A percentile compares a stretch with the other conserved stretches of the same genome.
phyloP scores from a whole-genome alignment of 1,140 invertebrate genomes.

The Drosophila paulistorum region DNA sequence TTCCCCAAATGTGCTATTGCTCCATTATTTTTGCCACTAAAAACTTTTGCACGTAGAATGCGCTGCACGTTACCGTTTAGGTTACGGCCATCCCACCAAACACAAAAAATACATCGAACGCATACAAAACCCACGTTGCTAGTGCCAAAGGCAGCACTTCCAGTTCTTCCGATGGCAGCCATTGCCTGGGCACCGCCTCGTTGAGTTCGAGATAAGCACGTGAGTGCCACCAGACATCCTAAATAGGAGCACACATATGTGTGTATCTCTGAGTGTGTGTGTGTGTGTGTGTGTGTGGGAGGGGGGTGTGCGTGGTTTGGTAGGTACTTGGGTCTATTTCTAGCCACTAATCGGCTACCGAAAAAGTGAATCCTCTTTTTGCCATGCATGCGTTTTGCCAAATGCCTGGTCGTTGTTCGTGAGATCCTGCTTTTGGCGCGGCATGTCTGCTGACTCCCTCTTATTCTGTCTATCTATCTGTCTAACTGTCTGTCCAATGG shows the following conservation, averaged over 20 bases:
- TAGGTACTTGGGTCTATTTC: neutral
- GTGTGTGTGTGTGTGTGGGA: neutral
- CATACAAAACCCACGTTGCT: constrained; percentile 22
- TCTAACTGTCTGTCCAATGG: constrained; percentile 30
- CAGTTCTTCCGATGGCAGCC: constrained; percentile 16
- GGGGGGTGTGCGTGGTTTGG: neutral
- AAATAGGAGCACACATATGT: constrained; percentile 29
- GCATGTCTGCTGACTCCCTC: neutral
- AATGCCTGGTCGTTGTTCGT: constrained; percentile 12
- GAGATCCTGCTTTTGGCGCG: constrained; percentile 4
- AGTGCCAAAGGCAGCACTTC: constrained; percentile 38
- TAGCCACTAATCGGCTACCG: constrained; percentile 56
- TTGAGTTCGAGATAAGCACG: constrained; percentile 74
- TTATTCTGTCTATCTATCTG: constrained; percentile 31
- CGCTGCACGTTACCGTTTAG: constrained; percentile 62
- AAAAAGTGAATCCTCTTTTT: constrained; percentile 67
- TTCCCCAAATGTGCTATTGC: constrained; percentile 50
- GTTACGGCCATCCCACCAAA: constrained; percentile 18
- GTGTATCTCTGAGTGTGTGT: neutral
- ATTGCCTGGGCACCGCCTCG: constrained; percentile 38
- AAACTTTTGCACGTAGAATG: constrained; percentile 76
- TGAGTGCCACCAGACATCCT: constrained; percentile 50
- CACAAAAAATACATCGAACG: constrained; percentile 25
- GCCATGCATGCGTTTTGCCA: constrained; percentile 40
- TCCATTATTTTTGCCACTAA: constrained; percentile 78